Base-by-base conservation (phyloP, 2,797 vertebrate genomes). In the Ceryle rudis region DNA sequence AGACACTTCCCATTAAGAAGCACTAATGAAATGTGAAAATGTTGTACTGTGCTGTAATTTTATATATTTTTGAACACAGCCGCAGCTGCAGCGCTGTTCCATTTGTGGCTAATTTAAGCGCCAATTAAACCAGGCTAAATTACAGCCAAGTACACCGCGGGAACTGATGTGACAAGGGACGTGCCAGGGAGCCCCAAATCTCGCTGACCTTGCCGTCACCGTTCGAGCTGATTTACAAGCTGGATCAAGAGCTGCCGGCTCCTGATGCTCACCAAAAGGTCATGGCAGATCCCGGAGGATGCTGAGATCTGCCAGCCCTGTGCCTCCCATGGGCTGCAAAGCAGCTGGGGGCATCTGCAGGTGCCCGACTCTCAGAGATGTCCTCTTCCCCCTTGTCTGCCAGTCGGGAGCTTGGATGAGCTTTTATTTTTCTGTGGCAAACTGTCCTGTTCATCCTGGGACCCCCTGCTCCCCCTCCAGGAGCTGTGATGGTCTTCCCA, bases 11-110 rank as follows among this genome's bases (percentile, higher is more conserved):
- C 93, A 94, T 95, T 93, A 95, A 94, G 94, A 75, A 2, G 3
- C 77, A 31, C 83, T 96, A 96, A 97, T 97, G 96, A 96, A 95
- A 97, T 80, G 91, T 94, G 95, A 95, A 97, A 94, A 92, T 74
- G 88, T 94, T 97, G 95, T 90, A 91, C 89, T 88, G 61, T 33
- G 80, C 75, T 52, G 85, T 92, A 74, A 88, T 94, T 93, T 87
- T 91, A 51, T 74, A 69, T 77, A 78, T 84, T 91, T 94, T 86
- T 8, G 84, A 86, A 74, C 19, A 35, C 91, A 66, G 69, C 47
- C 25, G 4, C 72, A 97, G 95, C 93, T 95, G 93, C 86, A 73
- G 81, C 1, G 1, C 80, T 73, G 58, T 82, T 93, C 91, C 75
- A 47, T 86, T 94, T 83, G 83, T 55, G 81, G 62, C 88, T 97